Evolutionary conservation across 2,113 vertebrate species (phyloP), one percentile per base, ranked within the genome.

Genomic region (Heterocephalus glaber): DNA sequence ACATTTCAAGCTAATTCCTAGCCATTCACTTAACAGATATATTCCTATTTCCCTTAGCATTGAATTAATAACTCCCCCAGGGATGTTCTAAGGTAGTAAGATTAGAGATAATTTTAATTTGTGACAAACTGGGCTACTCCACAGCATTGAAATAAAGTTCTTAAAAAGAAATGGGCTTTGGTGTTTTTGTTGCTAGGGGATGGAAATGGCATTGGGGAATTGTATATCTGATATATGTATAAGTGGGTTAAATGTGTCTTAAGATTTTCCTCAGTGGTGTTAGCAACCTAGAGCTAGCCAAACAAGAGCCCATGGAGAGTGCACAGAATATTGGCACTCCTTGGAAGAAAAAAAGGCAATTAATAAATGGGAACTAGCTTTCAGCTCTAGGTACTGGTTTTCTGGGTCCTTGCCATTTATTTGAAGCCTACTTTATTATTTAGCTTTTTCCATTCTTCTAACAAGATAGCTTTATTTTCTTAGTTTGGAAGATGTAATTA

Each of bases 1-100:
- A 74, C 54, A 60, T 70, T 95, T 26, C 56, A 89, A 52, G 44
- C 95, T 70, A 82, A 89, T 92, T 95, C 47, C 79, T 95, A 33
- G 35, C 26, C 33, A 20, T 86, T 79, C n/a, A 63, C 17, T 60
- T 88, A 77, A 81, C 72, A 90, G 2, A 52, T 83, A 26, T 35
- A 93, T 95, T 92, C 41, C 8, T 22, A 2, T 56, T 92, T 88
- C 52, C 66, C 5, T 92, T 96, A 72, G 30, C 9, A 30, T 33
- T 89, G 81, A 94, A 86, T 88, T 44, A 77, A 4, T 83, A 79
- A 70, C 44, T 80, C 28, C 63, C 22, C 72, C 14, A 61, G 76
- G 24, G 49, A 41, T 90, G 16, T 60, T 93, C 44, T 47, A 16
- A 61, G 7, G 77, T 89, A 56, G 28, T 63, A 52, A 63, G 63